These are phyloP conservation scores for Agonopterix heracliana DNA, from an alignment of 2,888 invertebrate species.

Conservation along the genomic window DNA sequence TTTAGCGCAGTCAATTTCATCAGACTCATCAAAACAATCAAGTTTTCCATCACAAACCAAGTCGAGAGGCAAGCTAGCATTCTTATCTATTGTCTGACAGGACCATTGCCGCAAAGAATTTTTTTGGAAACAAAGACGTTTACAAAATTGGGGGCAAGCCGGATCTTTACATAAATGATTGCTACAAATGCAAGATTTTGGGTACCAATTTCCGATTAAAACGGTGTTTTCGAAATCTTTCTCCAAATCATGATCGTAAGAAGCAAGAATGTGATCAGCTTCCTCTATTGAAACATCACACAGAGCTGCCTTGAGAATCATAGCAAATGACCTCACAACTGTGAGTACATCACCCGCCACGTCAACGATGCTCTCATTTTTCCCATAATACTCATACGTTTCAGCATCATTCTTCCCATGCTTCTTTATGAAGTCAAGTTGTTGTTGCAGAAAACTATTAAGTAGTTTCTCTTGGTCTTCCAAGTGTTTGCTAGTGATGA, in stretches of 20 bases:
- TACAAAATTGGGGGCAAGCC: conserved; percentile 37
- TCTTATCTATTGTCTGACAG: conserved; percentile 38
- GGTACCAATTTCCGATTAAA: conserved; percentile 20
- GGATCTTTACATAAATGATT: conserved; percentile 27
- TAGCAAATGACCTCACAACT: conserved; percentile 35
- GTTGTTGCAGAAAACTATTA: conserved; percentile 5
- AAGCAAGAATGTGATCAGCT: neutral
- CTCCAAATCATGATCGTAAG: neutral
- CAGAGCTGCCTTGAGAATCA: conserved; percentile 33
- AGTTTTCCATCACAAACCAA: conserved; percentile 57
- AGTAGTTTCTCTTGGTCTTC: no score
- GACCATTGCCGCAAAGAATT: conserved; percentile 36
- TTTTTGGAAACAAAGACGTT: conserved; percentile 42
- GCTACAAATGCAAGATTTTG: conserved; percentile 32
- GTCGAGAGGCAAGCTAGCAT: conserved; percentile 33
- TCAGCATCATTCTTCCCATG: conserved; percentile 15
- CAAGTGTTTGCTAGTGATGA: no score
- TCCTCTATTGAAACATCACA: conserved; percentile 24
- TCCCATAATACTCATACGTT: neutral
- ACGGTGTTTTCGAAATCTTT: conserved; percentile 7
- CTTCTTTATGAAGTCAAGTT: conserved; percentile 35
- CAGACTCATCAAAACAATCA: conserved; percentile 56
- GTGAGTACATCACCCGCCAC: conserved; percentile 29
- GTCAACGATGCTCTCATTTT: no score
- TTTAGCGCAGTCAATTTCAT: conserved; percentile 44